Percentiles rank a stretch among this genome's conserved stretches.
Conservation (phyloP, 2,113 vertebrate species). For the Paratilapia polleni region DNA sequence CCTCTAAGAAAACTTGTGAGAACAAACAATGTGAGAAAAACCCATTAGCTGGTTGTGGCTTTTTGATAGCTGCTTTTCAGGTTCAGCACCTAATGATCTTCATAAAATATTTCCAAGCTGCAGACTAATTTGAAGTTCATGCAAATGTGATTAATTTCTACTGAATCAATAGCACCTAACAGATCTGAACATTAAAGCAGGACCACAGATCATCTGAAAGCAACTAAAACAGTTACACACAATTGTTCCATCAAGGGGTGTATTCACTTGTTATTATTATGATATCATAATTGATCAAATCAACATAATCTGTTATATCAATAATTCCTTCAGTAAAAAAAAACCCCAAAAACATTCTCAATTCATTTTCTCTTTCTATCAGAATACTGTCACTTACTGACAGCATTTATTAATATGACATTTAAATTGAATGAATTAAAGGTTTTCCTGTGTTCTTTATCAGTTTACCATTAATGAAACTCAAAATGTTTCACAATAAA, state of each 20-base stretch:
- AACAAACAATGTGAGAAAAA: neutral
- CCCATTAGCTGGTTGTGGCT: neutral
- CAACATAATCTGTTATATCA: neutral
- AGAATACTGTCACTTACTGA: neutral
- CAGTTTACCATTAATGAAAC: neutral
- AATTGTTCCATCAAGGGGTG: neutral
- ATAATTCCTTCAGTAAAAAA: neutral
- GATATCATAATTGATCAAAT: neutral
- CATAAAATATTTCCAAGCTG: neutral
- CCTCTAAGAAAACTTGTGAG: neutral
- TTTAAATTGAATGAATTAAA: neutral
- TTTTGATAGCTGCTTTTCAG: neutral
- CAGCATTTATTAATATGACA: neutral
- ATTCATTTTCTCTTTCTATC: no score
- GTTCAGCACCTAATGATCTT: neutral
- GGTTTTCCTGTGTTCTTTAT: neutral
- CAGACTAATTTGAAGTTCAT: constrained; percentile 1
- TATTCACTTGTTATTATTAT: neutral
- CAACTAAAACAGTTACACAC: neutral
- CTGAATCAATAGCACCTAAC: neutral
- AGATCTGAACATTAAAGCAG: neutral
- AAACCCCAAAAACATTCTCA: no score
- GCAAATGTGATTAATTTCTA: constrained; percentile 8
- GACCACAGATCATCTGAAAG: neutral
- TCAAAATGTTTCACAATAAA: no score